Evolutionary conservation across 1,140 invertebrate species (phyloP), one percentile per base, ranked within the genome.

Genomic region (Procambarus virginalis): DNA sequence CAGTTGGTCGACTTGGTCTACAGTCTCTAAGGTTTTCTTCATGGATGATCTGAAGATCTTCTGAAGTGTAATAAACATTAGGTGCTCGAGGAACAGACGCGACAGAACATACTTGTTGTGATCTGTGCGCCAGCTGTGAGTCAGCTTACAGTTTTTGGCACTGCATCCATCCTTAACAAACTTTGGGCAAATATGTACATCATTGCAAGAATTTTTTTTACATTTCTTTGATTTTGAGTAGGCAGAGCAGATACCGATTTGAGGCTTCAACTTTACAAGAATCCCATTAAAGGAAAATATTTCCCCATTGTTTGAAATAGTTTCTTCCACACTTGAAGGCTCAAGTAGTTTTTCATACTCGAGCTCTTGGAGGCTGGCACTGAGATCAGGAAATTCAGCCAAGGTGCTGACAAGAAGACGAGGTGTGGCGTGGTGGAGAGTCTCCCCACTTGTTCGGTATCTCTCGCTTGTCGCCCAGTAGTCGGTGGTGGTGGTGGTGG

Each of bases 61-160:
- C 10, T 22, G 51, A 6, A 89, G 81, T 17, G 8, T 60, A 22
- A n/a, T 2, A 10, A 49, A 49, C 9, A n/a, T 17, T 5, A 89
- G 75, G 9, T 49, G 49, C 4, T 89, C 73, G 22, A 89, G 73
- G 46, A 10, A 79, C 51, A 89, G 60, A 46, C n/a, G 22, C 58
- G 75, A 60, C 10, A 89, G 81, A 51, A 89, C 64, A 3, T 8
- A 34, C 17, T 17, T 17, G 46, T 89, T 89, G n/a, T 84, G 88
- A 51, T 84, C 60, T 20, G 88, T 89, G n/a, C 78, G 12, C 88
- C 88, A 89, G 46, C 34, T 75, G 76, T 89, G 88, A 14, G 82
- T 81, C 51, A 89, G 48, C 3, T 46, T 10, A 70, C 88, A 89
- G 20, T 2, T 58, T 51, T 89, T 49, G 6, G 58, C 88, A 34